Evolutionary conservation across 1,140 invertebrate genomes (phyloP).

Genomic region (Hyposmocoma kahamanoa): DNA sequence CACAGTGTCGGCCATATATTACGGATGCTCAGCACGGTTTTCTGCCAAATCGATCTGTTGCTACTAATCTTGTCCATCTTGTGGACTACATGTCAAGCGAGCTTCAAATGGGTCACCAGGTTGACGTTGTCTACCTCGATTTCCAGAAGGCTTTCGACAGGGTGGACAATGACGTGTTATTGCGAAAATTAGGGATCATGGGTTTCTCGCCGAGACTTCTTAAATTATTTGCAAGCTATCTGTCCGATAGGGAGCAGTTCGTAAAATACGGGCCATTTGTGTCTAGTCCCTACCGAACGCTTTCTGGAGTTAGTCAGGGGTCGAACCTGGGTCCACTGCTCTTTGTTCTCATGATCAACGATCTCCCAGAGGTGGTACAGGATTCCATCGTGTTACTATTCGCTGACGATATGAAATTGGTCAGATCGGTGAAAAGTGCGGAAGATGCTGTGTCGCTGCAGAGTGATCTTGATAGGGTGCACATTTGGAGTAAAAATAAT

Average conservation of each 20-base stretch:
- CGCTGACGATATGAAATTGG: conserved; percentile 5
- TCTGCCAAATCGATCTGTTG: background rate
- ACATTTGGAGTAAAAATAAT: background rate
- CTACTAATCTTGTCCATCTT: background rate
- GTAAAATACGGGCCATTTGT: background rate
- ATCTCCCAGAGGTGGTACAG: background rate
- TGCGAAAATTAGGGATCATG: background rate
- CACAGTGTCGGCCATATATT: conserved; percentile 1
- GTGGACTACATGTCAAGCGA: background rate
- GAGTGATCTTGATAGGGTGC: background rate
- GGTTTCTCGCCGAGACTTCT: background rate
- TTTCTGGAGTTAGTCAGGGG: conserved; percentile 2
- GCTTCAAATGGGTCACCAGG: background rate
- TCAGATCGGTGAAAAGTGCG: background rate
- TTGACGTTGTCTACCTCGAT: background rate
- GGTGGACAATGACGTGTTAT: background rate
- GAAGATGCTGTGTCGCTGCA: background rate
- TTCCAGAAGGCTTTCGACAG: conserved; percentile 1
- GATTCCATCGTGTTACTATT: background rate
- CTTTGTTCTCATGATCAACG: conserved; percentile 4
- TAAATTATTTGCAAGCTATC: conserved; percentile 1
- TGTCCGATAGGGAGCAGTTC: background rate
- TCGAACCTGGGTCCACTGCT: conserved; percentile 1
- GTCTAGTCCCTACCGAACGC: background rate
- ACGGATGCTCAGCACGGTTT: background rate